These are phyloP conservation scores for Netelia virgata DNA, from an alignment of 2,888 invertebrate genomes.

Conservation along the genomic window DNA sequence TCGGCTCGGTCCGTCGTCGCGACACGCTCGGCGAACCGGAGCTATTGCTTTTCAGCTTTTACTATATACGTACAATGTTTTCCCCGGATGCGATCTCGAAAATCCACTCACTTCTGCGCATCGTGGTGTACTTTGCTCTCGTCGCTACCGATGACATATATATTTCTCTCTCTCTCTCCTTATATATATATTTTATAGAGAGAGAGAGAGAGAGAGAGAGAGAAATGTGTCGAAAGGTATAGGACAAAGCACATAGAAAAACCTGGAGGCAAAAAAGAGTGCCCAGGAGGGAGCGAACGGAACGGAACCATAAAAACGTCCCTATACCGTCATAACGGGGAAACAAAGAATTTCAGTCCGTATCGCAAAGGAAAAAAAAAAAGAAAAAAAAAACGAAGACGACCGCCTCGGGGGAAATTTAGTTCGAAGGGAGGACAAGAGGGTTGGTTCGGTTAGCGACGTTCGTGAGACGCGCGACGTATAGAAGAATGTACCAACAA, in stretches of 20 bases:
- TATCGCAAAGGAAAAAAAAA: slow-evolving; percentile 32
- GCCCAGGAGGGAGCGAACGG: slow-evolving; percentile 27
- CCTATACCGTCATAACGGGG: slow-evolving; percentile 50
- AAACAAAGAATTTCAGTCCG: slow-evolving; percentile 59
- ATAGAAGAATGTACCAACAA: slow-evolving; percentile 17
- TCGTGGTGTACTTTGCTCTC: background rate
- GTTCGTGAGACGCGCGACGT: background rate
- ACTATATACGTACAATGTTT: slow-evolving; percentile 4
- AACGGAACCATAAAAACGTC: slow-evolving; percentile 32
- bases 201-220: no score
- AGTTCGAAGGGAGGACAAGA: slow-evolving; percentile 37
- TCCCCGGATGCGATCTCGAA: slow-evolving; percentile 52
- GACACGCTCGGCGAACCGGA: slow-evolving; percentile 35
- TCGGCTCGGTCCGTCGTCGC: slow-evolving; percentile 12
- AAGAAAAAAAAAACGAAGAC: slow-evolving; percentile 13
- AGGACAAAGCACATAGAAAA: slow-evolving; percentile 9
- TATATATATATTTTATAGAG: no score
- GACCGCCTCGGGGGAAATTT: slow-evolving; percentile 63
- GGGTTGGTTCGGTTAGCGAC: background rate
- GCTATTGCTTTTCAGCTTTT: slow-evolving; percentile 52
- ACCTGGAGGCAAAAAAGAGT: slow-evolving; percentile 9
- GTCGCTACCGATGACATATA: background rate
- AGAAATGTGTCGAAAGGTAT: background rate
- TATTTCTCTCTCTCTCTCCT: no score
- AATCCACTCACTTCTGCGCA: slow-evolving; percentile 33